Evolutionary conservation across 1,140 invertebrate genomes (phyloP).

Genomic region (Heliconius hewitsoni): DNA sequence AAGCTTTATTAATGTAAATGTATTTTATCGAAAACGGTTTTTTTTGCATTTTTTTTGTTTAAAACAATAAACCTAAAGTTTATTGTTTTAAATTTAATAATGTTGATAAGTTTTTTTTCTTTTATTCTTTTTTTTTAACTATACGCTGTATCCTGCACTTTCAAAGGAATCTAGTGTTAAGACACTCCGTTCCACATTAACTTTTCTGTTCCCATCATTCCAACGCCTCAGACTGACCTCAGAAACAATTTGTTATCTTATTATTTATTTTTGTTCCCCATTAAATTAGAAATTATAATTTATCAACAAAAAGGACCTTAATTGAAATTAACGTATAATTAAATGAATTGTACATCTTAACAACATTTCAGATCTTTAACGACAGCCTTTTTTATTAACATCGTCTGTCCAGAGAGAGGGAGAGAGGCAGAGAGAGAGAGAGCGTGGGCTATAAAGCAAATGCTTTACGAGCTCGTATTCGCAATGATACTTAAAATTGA

Average conservation of each 20-base stretch:
- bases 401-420: background rate
- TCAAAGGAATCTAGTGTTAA: no score
- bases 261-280: no score
- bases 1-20: background rate
- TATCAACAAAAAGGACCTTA: background rate
- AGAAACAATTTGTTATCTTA: background rate
- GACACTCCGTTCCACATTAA: no score
- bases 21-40: no score
- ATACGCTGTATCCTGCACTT: no score
- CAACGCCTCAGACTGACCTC: no score
- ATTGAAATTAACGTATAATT: background rate
- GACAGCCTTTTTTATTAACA: conserved; percentile 26
- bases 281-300: background rate
- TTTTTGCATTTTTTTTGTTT: no score
- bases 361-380: conserved; percentile 6
- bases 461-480: conserved; percentile 35
- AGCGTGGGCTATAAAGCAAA: conserved; percentile 30
- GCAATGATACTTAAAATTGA: conserved; percentile 29
- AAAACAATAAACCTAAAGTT: no score
- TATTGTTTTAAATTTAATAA: background rate
- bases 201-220: no score
- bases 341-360: background rate
- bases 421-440: background rate
- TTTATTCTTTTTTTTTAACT: no score
- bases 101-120: background rate